Percentiles rank a stretch among this genome's conserved stretches.
Evolutionary conservation across 2,888 invertebrate genomes (phyloP).

Genomic region (Bruchidius siliquastri): DNA sequence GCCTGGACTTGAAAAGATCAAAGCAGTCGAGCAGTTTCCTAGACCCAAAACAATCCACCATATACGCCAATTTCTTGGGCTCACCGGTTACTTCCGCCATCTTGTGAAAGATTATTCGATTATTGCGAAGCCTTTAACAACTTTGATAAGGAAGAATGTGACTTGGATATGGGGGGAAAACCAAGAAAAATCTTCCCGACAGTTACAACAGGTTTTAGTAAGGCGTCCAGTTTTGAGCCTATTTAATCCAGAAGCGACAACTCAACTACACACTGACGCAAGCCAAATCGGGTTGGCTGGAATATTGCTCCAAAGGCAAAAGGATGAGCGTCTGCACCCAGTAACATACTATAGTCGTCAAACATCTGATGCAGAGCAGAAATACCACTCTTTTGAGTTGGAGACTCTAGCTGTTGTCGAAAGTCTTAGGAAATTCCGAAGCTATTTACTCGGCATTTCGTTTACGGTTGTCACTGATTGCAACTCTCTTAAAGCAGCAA

Average conservation of each 20-base stretch:
- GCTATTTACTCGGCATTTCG: constrained; percentile 31
- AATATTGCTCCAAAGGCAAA: constrained; percentile 29
- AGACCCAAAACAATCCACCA: no score
- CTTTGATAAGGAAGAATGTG: no score
- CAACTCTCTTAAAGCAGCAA: constrained; percentile 29
- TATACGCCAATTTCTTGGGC: no score
- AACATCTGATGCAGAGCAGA: constrained; percentile 32
- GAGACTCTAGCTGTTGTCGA: constrained; percentile 41
- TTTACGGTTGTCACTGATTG: constrained; percentile 38
- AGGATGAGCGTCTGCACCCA: constrained; percentile 22
- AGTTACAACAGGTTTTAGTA: constrained; percentile 12
- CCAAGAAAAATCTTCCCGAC: constrained; percentile 18
- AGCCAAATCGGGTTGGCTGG: constrained; percentile 28
- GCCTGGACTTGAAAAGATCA: no score
- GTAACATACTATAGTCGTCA: constrained; percentile 37
- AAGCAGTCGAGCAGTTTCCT: no score
- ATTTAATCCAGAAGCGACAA: constrained; percentile 23
- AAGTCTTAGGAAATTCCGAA: constrained; percentile 33
- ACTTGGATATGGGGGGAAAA: constrained; percentile 15
- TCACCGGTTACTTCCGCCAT: no score
- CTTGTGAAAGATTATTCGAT: no score
- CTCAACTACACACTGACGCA: constrained; percentile 33
- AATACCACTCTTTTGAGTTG: constrained; percentile 38
- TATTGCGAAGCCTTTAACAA: no score
- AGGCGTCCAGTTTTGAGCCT: constrained; percentile 19